Evolutionary conservation across 2,888 invertebrate species (phyloP), one percentile per base, ranked within the genome.

Genomic region (Tuberolachnus salignus): DNA sequence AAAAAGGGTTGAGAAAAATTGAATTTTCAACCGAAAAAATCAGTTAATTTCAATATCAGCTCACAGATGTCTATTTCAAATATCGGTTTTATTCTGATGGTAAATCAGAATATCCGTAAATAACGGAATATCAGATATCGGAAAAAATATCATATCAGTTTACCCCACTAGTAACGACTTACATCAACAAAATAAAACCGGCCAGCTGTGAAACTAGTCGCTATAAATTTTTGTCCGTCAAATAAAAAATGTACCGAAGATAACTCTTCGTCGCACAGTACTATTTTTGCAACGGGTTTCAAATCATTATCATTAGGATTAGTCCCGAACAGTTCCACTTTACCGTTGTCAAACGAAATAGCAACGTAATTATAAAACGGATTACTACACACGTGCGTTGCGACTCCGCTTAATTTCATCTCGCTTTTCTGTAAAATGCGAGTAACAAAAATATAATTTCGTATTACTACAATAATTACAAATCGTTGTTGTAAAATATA

Each of bases 171-270:
- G 57, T 44, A 19, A 1, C n/a, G n/a, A 74, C 73, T 64, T 9
- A 78, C 78, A 21, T 8, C 26, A 13, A 78, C 13, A 23, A 11
- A 42, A 69, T 67, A 78, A 59, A 78, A 78, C 16, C 34, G 57
- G 1, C 78, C 78, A 0, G 69, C 51, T 11, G 59, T 57, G 42
- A 67, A 78, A 69, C 66, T 49, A 4, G 42, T 42, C 16, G 21
- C 78, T 11, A 61, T 13, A n/a, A 67, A 78, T 21, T 59, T 19
- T 23, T n/a, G 26, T 16, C 69, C 59, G 21, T 78, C 34, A 9
- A 21, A n/a, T 49, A 78, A 78, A 51, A 78, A 78, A n/a, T 46
- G n/a, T 23, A 78, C 51, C 3, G 49, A 42, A 61, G 78, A 78
- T 51, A 78, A 1, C 13, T 78, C 78, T 51, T 78, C 67, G 19